Evolutionary conservation across 2,888 invertebrate species (phyloP), one percentile per base, ranked within the genome.

Genomic region (Invenusta paracnida): DNA sequence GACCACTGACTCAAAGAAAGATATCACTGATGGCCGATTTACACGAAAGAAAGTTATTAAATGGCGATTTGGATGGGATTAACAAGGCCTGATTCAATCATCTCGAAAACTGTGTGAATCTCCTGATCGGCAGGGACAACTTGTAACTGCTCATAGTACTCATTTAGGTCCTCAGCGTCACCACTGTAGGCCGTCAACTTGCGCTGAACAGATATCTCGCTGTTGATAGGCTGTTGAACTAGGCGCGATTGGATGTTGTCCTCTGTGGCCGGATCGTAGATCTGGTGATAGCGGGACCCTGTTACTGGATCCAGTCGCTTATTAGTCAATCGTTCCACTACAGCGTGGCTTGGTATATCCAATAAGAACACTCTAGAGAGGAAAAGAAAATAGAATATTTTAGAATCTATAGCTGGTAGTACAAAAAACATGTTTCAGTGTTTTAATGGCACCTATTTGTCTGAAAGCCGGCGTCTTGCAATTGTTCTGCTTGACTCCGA

Each of bases 91-190:
- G 91, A 90, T 88, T 92, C 91, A 25, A 92, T 89, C 86, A 89
- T 89, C 87, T 92, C 91, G 89, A 92, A 92, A 84, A 92, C 91
- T 2, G 91, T 91, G 87, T 91, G 90, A 17, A 90, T 90, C 87
- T 91, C 91, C 86, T 92, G 91, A 86, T 92, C 91, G 0, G 86
- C 87, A 23, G 83, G 31, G 25, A 87, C 81, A 1, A 86, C 48
- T n/a, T 73, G 30, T n/a, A 29, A 79, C 29, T 90, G 89, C 0
- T 87, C 88, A 87, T 91, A 91, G 87, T 88, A 91, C 81, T 91
- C 91, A 0, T 88, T 87, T 23, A 91, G 87, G 86, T 91, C 91
- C 85, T 91, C 91, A 0, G 89, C 88, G 73, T 90, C 90, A 13
- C 90, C 89, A 73, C 89, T 88, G 87, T 90, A 87, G 11, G 0